Percentiles rank a stretch among this genome's conserved stretches.
Conservation (phyloP, 2,888 invertebrate genomes). For the Tigriopus californicus region DNA sequence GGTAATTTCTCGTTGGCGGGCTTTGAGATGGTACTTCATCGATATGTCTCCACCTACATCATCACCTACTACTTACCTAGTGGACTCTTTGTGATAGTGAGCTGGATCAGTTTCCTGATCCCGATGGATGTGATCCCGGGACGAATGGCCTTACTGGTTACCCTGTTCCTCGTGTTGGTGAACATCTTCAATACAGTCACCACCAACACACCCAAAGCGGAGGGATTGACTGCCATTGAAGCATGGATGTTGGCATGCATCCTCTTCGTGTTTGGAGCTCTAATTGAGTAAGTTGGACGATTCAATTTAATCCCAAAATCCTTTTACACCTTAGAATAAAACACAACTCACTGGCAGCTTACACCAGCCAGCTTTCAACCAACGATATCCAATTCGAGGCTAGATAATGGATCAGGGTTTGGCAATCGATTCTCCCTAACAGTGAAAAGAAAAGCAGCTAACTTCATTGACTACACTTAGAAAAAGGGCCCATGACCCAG, state of each 20-base stretch:
- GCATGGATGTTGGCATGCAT: conserved; percentile 16
- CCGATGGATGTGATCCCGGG: conserved; percentile 16
- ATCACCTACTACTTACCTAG: conserved; percentile 15
- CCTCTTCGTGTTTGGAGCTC: conserved; percentile 16
- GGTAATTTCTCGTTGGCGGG: conserved; percentile 15
- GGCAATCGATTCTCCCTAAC: background rate
- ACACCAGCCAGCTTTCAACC: background rate
- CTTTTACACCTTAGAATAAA: too few relatives aligned
- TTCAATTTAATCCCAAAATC: too few relatives aligned
- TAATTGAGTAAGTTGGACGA: conserved; percentile 13
- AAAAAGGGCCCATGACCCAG: background rate
- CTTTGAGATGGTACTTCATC: conserved; percentile 14
- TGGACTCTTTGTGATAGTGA: conserved; percentile 15
- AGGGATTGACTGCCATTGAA: conserved; percentile 15
- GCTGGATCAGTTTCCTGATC: conserved; percentile 15
- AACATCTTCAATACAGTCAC: conserved; percentile 16
- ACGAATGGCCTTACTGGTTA: conserved; percentile 16
- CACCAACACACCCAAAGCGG: conserved; percentile 16
- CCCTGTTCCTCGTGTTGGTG: conserved; percentile 14
- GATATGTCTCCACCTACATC: conserved; percentile 16
- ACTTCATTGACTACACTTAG: too few relatives aligned
- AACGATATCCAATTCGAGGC: background rate
- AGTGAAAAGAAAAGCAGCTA: background rate
- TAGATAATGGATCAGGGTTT: background rate
- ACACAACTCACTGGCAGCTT: too few relatives aligned